Percentiles rank a stretch among this genome's conserved stretches.
phyloP scores from a whole-genome alignment of 2,113 vertebrate genomes.

The Cheilinus undulatus region DNA sequence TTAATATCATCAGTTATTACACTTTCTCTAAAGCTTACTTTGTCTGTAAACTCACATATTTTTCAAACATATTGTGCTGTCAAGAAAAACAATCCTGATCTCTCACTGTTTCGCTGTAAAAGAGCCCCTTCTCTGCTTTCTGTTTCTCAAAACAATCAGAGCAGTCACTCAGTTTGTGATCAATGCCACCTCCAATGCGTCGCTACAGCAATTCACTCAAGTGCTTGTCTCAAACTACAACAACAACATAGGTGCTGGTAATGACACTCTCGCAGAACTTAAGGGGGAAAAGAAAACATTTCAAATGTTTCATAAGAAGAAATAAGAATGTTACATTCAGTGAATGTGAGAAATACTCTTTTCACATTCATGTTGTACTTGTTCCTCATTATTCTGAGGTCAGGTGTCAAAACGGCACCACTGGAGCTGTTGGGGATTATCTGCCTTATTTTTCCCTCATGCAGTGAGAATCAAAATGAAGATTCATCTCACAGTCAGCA shows the following conservation, averaged over 20 bases:
- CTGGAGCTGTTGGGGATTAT: too few species aligned
- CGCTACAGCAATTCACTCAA: conserved; percentile 13
- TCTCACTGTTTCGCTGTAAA: conserved; percentile 8
- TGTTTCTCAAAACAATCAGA: conserved; percentile 26
- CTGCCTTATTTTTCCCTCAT: too few species aligned
- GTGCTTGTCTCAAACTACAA: conserved; percentile 4
- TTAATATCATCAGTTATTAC: conserved; percentile 4
- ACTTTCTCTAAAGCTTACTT: conserved; percentile 6
- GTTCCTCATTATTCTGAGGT: too few species aligned
- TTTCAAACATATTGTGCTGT: conserved; percentile 41
- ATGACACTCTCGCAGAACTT: background rate
- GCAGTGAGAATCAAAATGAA: background rate
- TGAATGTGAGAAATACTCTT: too few species aligned
- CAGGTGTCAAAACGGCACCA: too few species aligned
- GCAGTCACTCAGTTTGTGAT: conserved; percentile 15
- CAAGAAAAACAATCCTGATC: conserved; percentile 36
- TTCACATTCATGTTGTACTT: too few species aligned
- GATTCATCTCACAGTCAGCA: background rate
- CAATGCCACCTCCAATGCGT: conserved; percentile 36
- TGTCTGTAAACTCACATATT: conserved; percentile 32
- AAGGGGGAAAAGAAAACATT: background rate
- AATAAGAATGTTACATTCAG: too few species aligned
- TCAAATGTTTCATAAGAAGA: background rate
- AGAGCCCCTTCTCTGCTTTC: conserved; percentile 14
- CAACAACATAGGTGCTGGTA: background rate